Evolutionary conservation across 2,888 invertebrate genomes (phyloP).

Genomic region (Acrocyrtus sp.): DNA sequence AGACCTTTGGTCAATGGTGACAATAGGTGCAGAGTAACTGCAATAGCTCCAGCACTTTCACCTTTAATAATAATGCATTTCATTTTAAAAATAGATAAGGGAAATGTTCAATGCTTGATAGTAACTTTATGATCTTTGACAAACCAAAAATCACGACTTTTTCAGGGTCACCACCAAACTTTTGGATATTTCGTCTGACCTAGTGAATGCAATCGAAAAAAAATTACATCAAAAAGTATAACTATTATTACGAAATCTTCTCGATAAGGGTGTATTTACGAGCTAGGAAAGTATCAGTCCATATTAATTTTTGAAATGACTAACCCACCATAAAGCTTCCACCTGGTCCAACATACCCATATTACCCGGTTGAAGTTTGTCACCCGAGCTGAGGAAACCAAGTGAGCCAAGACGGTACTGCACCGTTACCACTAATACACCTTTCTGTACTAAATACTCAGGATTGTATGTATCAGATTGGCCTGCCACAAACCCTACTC

Average conservation of each 20-base stretch:
- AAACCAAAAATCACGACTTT: conserved; percentile 39
- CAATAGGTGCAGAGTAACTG: conserved; percentile 39
- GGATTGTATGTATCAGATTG: conserved; percentile 58
- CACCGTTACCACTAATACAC: conserved; percentile 52
- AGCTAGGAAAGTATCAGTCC: no score
- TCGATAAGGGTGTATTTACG: no score
- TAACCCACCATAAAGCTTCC: conserved; percentile 50
- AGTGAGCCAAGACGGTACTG: conserved; percentile 56
- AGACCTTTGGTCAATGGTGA: conserved; percentile 56
- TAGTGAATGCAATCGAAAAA: no score
- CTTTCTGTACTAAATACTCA: conserved; percentile 57
- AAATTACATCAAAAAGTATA: no score
- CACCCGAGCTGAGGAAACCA: conserved; percentile 49
- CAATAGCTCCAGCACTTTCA: conserved; percentile 47
- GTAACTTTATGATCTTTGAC: background rate
- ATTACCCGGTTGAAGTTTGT: conserved; percentile 53
- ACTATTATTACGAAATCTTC: no score
- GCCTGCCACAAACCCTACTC: conserved; percentile 53
- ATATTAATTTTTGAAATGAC: no score
- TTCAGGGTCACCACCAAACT: conserved; percentile 45
- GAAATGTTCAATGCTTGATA: no score
- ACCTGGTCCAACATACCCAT: conserved; percentile 51
- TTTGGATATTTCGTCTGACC: conserved; percentile 40
- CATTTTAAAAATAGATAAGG: no score
- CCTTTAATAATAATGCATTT: conserved; percentile 33